Evolutionary conservation across 2,113 vertebrate species (phyloP).

Genomic region (Macaca fascicularis): DNA sequence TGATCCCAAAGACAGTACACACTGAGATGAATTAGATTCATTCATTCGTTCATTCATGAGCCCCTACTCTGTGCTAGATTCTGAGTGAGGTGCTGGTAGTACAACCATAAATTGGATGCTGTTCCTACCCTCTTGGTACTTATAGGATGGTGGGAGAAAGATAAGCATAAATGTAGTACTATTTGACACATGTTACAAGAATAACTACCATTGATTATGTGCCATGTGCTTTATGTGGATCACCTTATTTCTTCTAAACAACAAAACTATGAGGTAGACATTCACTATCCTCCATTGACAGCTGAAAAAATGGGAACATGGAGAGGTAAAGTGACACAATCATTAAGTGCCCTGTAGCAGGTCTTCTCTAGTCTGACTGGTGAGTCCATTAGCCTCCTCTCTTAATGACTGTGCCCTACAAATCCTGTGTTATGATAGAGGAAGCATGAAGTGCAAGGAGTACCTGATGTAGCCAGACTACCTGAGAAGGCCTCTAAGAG

Average conservation of each 20-base stretch:
- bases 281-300: neutral
- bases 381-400: neutral
- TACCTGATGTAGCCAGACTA: neutral
- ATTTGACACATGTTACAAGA: neutral
- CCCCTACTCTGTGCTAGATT: neutral
- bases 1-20: neutral
- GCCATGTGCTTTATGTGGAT: neutral
- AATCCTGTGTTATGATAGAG: neutral
- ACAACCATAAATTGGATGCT: neutral
- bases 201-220: neutral
- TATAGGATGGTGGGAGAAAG: no score
- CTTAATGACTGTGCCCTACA: neutral
- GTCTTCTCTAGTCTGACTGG: neutral
- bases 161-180: neutral
- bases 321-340: neutral
- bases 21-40: neutral
- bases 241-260: neutral
- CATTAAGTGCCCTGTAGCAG: neutral
- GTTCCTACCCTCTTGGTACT: neutral
- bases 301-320: neutral
- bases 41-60: neutral
- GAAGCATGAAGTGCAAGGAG: fast-evolving
- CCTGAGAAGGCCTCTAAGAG: neutral
- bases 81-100: neutral
- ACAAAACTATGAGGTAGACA: neutral